Evolutionary conservation across 2,888 invertebrate genomes (phyloP), one percentile per base, ranked within the genome.

Genomic region (Cerastis rubricosa): DNA sequence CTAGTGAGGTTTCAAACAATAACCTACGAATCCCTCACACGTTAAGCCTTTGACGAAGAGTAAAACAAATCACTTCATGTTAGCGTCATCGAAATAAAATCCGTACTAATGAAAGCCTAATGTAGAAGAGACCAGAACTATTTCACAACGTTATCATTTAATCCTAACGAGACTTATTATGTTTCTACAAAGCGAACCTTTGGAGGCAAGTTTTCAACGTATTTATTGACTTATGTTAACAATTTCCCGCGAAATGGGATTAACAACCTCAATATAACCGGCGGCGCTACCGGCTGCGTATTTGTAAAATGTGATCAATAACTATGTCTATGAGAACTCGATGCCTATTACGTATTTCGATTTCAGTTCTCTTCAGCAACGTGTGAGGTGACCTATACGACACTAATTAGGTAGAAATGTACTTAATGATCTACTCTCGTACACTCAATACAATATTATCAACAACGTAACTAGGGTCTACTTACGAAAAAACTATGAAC

Each of bases 1-100:
- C 96, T 96, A 96, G 93, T 96, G 96, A 96, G 96, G 96, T 96
- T 95, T 94, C 94, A 95, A 95, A 95, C 94, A 91, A 94, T 95
- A 95, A 90, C 91, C 95, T 95, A 96, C 92, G 84, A 87, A 79
- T 80, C 81, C 94, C 95, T 92, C 96, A 94, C 96, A 94, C 95
- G 95, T 91, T 88, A 87, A 83, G 86, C 87, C 76, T 84, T 86
- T 76, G 67, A 75, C 54, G 69, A 77, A 78, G 75, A 78, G 76
- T 57, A 11, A 67, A 85, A 78, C 51, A 79, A 74, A 87, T 65
- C 35, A 68, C 49, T 69, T 69, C 54, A 66, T 47, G 47, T 61
- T 14, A 78, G 64, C 59, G 29, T 76, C 45, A 66, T 29, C 51
- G 22, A 81, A 74, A 80, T 45, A 54, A 74, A 65, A 63, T 64